Conservation (phyloP, 2,888 invertebrate species). For the Operophtera brumata region DNA sequence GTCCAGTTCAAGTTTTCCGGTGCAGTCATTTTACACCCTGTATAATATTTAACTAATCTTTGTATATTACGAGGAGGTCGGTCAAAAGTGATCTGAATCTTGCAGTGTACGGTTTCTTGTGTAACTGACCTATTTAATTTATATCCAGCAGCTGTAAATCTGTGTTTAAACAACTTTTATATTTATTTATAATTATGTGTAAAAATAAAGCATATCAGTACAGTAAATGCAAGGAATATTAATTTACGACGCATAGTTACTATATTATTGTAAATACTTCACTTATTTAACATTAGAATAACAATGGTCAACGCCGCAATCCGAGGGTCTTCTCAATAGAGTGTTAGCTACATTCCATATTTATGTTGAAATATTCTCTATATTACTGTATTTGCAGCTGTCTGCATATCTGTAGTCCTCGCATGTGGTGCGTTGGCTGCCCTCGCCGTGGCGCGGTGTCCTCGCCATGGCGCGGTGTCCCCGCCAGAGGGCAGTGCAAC, state of each 20-base stretch:
- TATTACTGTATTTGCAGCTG: conserved; percentile 54
- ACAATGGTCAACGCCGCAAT: conserved; percentile 67
- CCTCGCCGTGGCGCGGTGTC: background rate
- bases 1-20: no score
- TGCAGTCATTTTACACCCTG: no score
- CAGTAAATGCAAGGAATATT: conserved; percentile 72
- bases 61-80: conserved; percentile 66
- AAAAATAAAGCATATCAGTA: conserved; percentile 76
- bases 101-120: conserved; percentile 73
- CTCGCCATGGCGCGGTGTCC: background rate
- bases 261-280: conserved; percentile 79
- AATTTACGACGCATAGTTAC: conserved; percentile 75
- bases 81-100: conserved; percentile 66
- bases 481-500: conserved; percentile 8
- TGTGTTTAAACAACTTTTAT: conserved; percentile 81
- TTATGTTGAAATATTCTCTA: conserved; percentile 78
- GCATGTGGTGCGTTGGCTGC: background rate
- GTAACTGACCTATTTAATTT: conserved; percentile 74
- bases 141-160: conserved; percentile 73
- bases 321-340: conserved; percentile 76
- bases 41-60: conserved; percentile 76
- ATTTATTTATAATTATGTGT: conserved; percentile 69
- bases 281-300: conserved; percentile 76
- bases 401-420: conserved; percentile 31
- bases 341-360: conserved; percentile 81